Percentiles rank a stretch among this genome's conserved stretches.
Evolutionary conservation across 2,888 invertebrate genomes (phyloP).

Genomic region (Ormyrus pomaceus): DNA sequence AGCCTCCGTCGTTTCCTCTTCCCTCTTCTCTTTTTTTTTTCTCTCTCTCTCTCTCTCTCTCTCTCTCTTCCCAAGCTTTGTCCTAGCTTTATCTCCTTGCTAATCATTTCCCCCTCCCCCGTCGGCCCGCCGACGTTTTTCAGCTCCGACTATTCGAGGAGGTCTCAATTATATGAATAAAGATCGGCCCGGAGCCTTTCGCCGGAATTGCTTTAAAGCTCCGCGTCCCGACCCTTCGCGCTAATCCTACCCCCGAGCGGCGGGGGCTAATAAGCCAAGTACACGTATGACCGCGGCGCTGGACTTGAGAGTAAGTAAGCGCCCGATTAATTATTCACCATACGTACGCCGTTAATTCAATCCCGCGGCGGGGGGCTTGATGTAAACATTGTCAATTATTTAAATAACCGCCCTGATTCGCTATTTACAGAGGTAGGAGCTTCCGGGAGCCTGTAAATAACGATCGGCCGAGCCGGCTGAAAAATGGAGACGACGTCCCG

Average conservation of each 20-base stretch:
- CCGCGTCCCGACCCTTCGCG: neutral
- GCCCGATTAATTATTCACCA: slow-evolving; percentile 73
- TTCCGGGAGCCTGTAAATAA: too few relatives aligned
- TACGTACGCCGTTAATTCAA: slow-evolving; percentile 72
- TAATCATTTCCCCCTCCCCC: slow-evolving; percentile 32
- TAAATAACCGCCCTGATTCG: slow-evolving; percentile 66
- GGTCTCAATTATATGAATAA: slow-evolving; percentile 57
- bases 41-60: too few relatives aligned
- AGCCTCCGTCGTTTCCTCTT: slow-evolving; percentile 27
- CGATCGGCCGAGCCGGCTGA: too few relatives aligned
- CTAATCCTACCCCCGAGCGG: slow-evolving; percentile 11
- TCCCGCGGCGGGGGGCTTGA: slow-evolving; percentile 60
- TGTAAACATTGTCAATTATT: slow-evolving; percentile 75
- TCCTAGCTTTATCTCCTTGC: slow-evolving; percentile 29
- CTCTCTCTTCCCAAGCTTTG: neutral
- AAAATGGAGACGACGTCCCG: too few relatives aligned
- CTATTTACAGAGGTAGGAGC: neutral
- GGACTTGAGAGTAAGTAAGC: slow-evolving; percentile 64
- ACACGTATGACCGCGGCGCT: slow-evolving; percentile 21
- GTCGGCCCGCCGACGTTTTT: neutral
- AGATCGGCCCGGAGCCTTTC: neutral
- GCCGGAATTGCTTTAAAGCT: neutral
- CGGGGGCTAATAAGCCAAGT: slow-evolving; percentile 40
- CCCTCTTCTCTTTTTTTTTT: neutral
- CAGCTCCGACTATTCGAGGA: slow-evolving; percentile 26